A percentile compares a stretch with the other conserved stretches of the same genome.
Evolutionary conservation across 2,797 vertebrate species (phyloP).

Genomic region (Acanthopagrus latus): DNA sequence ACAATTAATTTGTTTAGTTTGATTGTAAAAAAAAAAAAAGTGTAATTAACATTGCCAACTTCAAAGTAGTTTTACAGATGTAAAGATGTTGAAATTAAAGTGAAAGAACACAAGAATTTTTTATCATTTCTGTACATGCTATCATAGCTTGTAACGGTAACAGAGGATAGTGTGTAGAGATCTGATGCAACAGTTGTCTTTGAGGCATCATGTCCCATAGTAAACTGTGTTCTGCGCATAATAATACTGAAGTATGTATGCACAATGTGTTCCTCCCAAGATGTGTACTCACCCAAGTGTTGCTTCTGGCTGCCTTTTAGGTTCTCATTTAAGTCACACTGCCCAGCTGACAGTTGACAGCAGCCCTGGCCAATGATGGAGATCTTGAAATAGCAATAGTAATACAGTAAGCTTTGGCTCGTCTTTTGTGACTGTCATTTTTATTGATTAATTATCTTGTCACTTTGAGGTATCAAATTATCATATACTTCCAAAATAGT

Average conservation of each 20-base stretch:
- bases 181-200: background rate
- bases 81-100: background rate
- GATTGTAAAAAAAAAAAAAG: slow-evolving; percentile 79
- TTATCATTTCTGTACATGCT: background rate
- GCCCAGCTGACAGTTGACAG: background rate
- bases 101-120: background rate
- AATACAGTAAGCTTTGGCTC: background rate
- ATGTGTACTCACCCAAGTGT: background rate
- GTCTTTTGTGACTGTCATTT: background rate
- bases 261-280: background rate
- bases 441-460: background rate
- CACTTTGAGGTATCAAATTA: background rate
- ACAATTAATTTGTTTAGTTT: slow-evolving; percentile 79
- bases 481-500: background rate
- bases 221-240: background rate
- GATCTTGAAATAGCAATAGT: background rate
- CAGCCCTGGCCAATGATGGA: background rate
- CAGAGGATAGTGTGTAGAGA: background rate
- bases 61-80: slow-evolving; percentile 23
- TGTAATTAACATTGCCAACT: slow-evolving; percentile 75
- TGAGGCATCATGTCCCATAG: background rate
- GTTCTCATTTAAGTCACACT: background rate
- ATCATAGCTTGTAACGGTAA: background rate
- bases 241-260: background rate
- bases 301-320: background rate